Evolutionary conservation across 1,140 invertebrate genomes (phyloP).

Genomic region (Drosophila persimilis): DNA sequence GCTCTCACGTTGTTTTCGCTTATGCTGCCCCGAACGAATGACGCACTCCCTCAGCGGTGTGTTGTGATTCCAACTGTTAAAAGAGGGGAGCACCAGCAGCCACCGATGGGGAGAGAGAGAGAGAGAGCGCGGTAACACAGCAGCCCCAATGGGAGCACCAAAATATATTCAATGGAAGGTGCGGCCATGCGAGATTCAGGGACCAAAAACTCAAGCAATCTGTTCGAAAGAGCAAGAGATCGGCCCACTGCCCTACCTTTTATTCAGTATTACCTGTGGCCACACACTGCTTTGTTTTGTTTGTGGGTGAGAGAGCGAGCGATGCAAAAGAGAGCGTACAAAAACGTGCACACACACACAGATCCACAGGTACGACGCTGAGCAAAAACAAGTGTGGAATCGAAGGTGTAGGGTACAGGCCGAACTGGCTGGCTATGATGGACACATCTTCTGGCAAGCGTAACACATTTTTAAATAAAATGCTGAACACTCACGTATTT

Average conservation of each 20-base stretch:
- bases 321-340: conserved; percentile 29
- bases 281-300: conserved; percentile 27
- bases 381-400: conserved; percentile 63
- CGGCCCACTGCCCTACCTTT: too few relatives aligned
- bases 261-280: too few relatives aligned
- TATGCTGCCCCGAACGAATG: conserved; percentile 64
- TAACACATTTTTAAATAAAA: conserved; percentile 45
- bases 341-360: conserved; percentile 16
- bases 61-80: conserved; percentile 21
- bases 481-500: conserved; percentile 16
- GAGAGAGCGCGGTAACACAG: conserved; percentile 21
- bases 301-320: conserved; percentile 51
- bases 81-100: neutral
- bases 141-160: neutral
- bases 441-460: conserved; percentile 27
- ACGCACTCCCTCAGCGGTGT: conserved; percentile 8
- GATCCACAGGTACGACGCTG: conserved; percentile 26
- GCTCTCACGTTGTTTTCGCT: conserved; percentile 64
- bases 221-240: too few relatives aligned
- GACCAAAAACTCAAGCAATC: too few relatives aligned
- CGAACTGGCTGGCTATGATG: conserved; percentile 27
- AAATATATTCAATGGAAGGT: too few relatives aligned
- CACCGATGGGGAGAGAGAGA: conserved; percentile 3
- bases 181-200: too few relatives aligned
- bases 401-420: neutral